These are phyloP conservation scores for Sebastes jordani DNA, from an alignment of 2,797 vertebrate genomes.

Conservation along the genomic window DNA sequence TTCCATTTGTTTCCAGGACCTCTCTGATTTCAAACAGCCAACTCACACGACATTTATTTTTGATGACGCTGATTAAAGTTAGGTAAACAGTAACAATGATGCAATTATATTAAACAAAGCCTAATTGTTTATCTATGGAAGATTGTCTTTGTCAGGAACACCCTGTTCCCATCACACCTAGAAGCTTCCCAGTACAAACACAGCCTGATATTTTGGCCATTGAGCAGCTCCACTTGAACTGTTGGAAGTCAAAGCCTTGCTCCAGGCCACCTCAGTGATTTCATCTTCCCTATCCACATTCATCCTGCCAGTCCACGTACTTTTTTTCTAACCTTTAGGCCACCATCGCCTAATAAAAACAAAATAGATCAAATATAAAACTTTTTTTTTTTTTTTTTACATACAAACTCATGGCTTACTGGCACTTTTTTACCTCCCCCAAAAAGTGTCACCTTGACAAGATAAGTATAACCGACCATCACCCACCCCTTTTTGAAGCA, in stretches of 20 bases:
- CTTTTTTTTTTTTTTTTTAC: background rate
- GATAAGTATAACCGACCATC: background rate
- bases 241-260: background rate
- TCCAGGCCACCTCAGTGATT: background rate
- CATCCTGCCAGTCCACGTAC: rapidly evolving
- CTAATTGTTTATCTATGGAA: background rate
- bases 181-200: background rate
- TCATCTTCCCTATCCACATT: background rate
- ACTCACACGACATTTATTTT: rapidly evolving
- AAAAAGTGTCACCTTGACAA: background rate
- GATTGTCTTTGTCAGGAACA: background rate
- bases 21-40: background rate
- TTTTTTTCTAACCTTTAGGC: background rate
- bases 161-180: background rate
- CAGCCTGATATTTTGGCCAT: background rate
- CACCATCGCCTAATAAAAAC: rapidly evolving
- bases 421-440: background rate
- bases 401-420: background rate
- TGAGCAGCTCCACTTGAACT: background rate
- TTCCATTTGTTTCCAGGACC: background rate
- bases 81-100: background rate
- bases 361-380: rapidly evolving
- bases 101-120: background rate
- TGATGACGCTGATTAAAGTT: background rate
- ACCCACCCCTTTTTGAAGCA: background rate